Conservation (phyloP, 1,140 invertebrate species). For the Drosophila nigrodunni region DNA sequence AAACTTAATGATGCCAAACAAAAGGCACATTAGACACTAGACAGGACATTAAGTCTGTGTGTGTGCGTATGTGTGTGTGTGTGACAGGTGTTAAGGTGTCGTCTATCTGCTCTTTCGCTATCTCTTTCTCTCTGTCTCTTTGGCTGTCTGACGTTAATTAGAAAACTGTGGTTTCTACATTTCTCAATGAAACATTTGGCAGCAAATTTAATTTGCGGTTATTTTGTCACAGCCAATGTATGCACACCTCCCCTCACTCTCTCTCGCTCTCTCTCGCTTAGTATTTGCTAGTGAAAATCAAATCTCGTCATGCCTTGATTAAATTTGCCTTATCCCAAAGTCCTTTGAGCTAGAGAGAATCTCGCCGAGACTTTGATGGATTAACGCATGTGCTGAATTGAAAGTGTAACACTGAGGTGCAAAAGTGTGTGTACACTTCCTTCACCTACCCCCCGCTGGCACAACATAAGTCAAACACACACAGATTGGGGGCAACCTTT, state of each 20-base stretch:
- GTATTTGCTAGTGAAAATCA: constrained; percentile 34
- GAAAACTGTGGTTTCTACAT: constrained; percentile 62
- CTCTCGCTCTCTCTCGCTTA: neutral
- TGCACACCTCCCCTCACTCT: neutral
- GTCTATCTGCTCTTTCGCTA: constrained; percentile 25
- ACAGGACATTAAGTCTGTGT: neutral
- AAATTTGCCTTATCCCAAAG: constrained; percentile 51
- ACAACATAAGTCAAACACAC: constrained; percentile 76
- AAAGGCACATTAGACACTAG: constrained; percentile 27
- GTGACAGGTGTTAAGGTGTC: constrained; percentile 76
- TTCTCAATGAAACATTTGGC: constrained; percentile 52
- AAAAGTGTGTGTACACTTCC: constrained; percentile 39
- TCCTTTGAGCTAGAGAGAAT: neutral
- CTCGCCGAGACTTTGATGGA: constrained; percentile 64
- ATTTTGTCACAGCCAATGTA: constrained; percentile 13
- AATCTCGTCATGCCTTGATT: constrained; percentile 67
- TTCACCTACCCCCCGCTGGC: neutral
- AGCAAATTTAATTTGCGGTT: constrained; percentile 78
- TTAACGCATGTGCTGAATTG: constrained; percentile 62
- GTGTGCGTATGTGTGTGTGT: constrained; percentile 27
- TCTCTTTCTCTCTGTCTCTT: constrained; percentile 31
- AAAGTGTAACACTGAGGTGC: constrained; percentile 49
- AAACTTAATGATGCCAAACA: constrained; percentile 76
- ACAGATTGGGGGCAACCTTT: constrained; percentile 43
- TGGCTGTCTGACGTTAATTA: constrained; percentile 60